Percentiles rank a stretch among this genome's conserved stretches.
phyloP scores from a whole-genome alignment of 1,140 invertebrate genomes.

The Bilobella aurantiaca region DNA sequence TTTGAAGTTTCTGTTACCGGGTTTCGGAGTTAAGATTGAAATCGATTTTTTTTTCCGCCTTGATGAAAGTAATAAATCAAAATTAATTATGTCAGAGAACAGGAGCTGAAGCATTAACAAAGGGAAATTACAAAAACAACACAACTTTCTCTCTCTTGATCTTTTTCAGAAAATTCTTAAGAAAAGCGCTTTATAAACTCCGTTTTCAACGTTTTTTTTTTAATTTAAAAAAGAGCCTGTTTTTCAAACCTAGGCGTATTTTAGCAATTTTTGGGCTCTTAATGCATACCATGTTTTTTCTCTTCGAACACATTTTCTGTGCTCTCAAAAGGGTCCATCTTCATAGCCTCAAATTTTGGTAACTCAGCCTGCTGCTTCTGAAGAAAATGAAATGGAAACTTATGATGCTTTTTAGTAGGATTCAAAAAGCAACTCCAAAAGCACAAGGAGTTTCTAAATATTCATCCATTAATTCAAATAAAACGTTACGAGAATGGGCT shows the following conservation, averaged over 20 bases:
- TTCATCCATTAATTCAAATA: neutral
- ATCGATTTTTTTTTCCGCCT: neutral
- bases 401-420: neutral
- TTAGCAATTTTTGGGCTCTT: neutral
- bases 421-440: neutral
- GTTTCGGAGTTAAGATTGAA: neutral
- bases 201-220: too few species aligned
- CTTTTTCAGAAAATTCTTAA: neutral
- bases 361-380: too few species aligned
- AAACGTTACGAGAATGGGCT: neutral
- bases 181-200: too few species aligned
- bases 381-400: neutral
- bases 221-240: too few species aligned
- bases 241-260: too few species aligned
- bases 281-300: too few species aligned
- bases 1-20: neutral
- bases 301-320: too few species aligned
- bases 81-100: neutral
- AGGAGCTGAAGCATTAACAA: too few species aligned
- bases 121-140: neutral
- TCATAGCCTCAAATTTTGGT: too few species aligned
- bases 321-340: too few species aligned
- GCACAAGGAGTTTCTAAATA: neutral
- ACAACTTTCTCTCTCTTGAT: neutral
- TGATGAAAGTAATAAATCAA: constrained; percentile 1